These are phyloP conservation scores for Hirtodrosophila trivittata DNA, from an alignment of 2,888 invertebrate genomes.

Conservation along the genomic window DNA sequence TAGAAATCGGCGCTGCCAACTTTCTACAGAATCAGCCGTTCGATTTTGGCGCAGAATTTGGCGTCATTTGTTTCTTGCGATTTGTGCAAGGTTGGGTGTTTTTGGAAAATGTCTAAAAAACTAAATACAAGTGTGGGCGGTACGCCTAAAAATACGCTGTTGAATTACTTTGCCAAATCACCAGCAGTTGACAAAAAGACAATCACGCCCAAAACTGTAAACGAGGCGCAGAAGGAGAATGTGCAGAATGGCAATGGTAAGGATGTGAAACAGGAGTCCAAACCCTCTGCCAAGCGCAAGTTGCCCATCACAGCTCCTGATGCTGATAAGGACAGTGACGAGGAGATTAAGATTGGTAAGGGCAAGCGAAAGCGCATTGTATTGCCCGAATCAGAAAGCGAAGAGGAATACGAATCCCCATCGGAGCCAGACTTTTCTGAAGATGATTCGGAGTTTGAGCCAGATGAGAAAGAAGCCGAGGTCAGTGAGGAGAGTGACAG, in stretches of 20 bases:
- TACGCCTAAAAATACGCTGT: conserved; percentile 86
- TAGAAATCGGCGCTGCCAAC: conserved; percentile 10
- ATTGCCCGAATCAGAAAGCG: conserved; percentile 70
- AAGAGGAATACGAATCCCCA: conserved; percentile 83
- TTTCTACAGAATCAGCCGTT: conserved; percentile 17
- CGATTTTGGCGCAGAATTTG: conserved; percentile 64
- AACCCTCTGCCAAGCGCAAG: conserved; percentile 62
- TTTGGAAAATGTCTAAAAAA: conserved; percentile 74
- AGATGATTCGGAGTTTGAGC: conserved; percentile 60
- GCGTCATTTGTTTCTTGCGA: conserved; percentile 48
- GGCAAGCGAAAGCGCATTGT: conserved; percentile 78
- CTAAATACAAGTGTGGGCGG: conserved; percentile 73
- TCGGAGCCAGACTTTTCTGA: conserved; percentile 73
- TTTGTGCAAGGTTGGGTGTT: background rate
- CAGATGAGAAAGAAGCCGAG: conserved; percentile 41
- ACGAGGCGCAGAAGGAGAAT: conserved; percentile 44
- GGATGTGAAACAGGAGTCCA: conserved; percentile 32
- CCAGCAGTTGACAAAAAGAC: conserved; percentile 83
- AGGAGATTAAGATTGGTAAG: conserved; percentile 84
- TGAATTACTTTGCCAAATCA: conserved; percentile 88
- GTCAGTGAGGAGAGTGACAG: conserved; percentile 49
- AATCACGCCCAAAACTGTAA: conserved; percentile 45
- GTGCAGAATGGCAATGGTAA: conserved; percentile 6
- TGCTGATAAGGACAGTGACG: conserved; percentile 29
- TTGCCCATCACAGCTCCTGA: conserved; percentile 34